These are phyloP conservation scores for Atta texana DNA, from an alignment of 1,140 invertebrate genomes.

Conservation along the genomic window DNA sequence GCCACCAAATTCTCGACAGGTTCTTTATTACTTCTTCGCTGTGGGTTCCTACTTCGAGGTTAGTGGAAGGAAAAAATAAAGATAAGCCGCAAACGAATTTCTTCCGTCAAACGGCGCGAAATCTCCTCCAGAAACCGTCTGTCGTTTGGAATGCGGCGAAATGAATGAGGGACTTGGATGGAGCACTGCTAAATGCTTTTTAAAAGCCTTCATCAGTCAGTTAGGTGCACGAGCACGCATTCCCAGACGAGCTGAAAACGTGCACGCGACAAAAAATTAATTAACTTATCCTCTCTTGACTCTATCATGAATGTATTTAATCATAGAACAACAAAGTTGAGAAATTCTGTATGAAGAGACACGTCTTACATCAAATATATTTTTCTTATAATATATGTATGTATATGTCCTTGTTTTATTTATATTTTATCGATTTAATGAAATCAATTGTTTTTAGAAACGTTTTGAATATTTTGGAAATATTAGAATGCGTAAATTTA, in stretches of 20 bases:
- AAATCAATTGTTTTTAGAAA: conserved; percentile 3
- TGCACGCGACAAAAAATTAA: conserved; percentile 47
- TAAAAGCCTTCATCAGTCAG: conserved; percentile 46
- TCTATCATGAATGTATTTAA: conserved; percentile 16
- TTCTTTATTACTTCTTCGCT: conserved; percentile 75
- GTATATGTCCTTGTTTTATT: neutral
- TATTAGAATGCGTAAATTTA: neutral
- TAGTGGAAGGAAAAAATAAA: conserved; percentile 47
- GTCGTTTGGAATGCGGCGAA: conserved; percentile 52
- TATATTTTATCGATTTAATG: neutral
- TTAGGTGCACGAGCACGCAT: conserved; percentile 16
- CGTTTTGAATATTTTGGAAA: neutral
- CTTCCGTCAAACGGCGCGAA: conserved; percentile 67
- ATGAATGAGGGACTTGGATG: conserved; percentile 56
- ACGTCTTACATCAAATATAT: neutral
- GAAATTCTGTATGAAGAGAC: neutral
- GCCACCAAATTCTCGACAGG: conserved; percentile 76
- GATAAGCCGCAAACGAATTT: conserved; percentile 64
- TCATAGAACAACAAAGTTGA: neutral
- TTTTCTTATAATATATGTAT: neutral
- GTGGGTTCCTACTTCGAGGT: conserved; percentile 51
- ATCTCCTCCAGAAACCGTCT: conserved; percentile 59
- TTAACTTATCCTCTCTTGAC: neutral
- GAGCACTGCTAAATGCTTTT: conserved; percentile 45
- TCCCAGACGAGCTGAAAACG: conserved; percentile 10